Percentiles rank a stretch among this genome's conserved stretches.
Evolutionary conservation across 2,797 vertebrate genomes (phyloP).

Genomic region (Sebastes kiyomatsui): DNA sequence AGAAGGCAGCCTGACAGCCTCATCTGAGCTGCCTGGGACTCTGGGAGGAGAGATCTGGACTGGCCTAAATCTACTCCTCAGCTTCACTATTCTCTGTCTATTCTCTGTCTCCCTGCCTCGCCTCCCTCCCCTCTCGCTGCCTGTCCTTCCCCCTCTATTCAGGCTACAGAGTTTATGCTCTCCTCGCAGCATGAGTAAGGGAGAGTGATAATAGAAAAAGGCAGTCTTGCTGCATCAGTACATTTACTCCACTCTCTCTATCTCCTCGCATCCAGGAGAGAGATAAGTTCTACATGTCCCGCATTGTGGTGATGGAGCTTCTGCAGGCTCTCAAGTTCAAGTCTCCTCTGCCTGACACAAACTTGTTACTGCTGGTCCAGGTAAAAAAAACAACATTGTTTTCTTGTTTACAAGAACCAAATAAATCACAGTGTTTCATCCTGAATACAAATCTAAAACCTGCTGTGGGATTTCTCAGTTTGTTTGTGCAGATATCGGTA

Average conservation of each 20-base stretch:
- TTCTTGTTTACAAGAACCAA: neutral
- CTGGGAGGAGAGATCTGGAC: constrained; percentile 81
- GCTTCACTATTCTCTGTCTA: constrained; percentile 74
- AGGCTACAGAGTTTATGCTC: constrained; percentile 74
- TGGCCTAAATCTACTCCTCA: constrained; percentile 82
- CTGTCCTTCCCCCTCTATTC: constrained; percentile 74
- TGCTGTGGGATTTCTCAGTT: constrained; percentile 84
- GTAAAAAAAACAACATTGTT: constrained; percentile 73
- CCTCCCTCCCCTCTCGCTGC: constrained; percentile 56
- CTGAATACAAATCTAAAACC: constrained; percentile 13
- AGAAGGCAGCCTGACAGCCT: constrained; percentile 79
- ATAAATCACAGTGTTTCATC: neutral
- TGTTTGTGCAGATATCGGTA: constrained; percentile 97
- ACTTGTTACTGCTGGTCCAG: constrained; percentile 96
- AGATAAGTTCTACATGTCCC: constrained; percentile 99
- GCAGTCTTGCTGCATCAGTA: constrained; percentile 78
- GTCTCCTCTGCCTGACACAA: constrained; percentile 95
- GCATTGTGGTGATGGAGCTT: constrained; percentile 95
- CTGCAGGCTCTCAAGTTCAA: constrained; percentile 98
- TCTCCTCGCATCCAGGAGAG: constrained; percentile 87
- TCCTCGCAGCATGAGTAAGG: constrained; percentile 74
- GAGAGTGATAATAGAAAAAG: constrained; percentile 77
- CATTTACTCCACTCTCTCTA: constrained; percentile 74
- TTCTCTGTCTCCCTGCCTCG: constrained; percentile 62
- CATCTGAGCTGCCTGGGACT: constrained; percentile 82